These are phyloP conservation scores for Otus sunia DNA, from an alignment of 2,113 vertebrate genomes.

Conservation along the genomic window DNA sequence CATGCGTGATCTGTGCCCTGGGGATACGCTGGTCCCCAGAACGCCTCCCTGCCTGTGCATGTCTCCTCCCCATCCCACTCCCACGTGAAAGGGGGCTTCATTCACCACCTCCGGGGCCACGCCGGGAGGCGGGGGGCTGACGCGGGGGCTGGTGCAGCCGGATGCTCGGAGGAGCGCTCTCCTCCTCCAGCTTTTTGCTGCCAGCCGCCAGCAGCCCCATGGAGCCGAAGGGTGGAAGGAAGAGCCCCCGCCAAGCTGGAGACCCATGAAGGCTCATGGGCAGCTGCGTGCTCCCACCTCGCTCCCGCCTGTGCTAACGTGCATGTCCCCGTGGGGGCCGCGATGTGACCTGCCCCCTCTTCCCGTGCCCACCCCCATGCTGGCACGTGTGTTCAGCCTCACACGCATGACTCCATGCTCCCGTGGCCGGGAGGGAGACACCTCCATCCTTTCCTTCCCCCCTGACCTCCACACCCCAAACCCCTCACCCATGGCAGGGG, in stretches of 20 bases:
- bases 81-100: neutral
- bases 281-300: neutral
- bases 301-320: neutral
- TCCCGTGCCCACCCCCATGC: neutral
- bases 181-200: neutral
- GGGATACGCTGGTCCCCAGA: neutral
- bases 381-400: constrained; percentile 3
- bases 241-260: neutral
- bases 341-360: constrained; percentile 4
- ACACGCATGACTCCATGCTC: neutral
- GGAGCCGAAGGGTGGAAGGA: neutral
- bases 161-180: neutral
- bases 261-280: neutral
- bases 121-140: neutral
- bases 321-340: neutral
- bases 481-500: accelerated
- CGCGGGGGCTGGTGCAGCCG: accelerated
- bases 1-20: accelerated
- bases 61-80: neutral
- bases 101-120: neutral
- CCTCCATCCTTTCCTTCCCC: neutral
- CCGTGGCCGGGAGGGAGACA: accelerated
- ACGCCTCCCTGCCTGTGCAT: neutral
- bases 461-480: accelerated
- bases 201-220: neutral